phyloP scores from a whole-genome alignment of 2,888 invertebrate species.

The Diaprepes abbreviatus region DNA sequence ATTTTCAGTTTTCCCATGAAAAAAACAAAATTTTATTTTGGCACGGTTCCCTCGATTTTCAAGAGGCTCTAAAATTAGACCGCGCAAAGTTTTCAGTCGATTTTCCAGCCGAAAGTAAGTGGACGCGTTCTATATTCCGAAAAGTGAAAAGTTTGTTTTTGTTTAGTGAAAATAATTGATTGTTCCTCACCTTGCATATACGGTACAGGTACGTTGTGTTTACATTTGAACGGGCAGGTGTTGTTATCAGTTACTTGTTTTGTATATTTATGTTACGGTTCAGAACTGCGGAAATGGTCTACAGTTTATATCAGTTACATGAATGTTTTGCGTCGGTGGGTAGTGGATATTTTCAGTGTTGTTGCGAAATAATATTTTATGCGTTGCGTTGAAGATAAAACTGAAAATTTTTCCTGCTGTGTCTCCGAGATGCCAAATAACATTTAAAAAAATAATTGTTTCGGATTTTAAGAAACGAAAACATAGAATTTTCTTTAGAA shows the following conservation, averaged over 20 bases:
- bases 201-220: conserved; percentile 24
- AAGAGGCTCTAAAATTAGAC: conserved; percentile 55
- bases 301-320: background rate
- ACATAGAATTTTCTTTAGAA: too few relatives aligned
- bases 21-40: conserved; percentile 36
- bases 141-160: conserved; percentile 42
- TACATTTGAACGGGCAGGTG: background rate
- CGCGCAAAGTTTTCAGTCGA: conserved; percentile 42
- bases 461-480: too few relatives aligned
- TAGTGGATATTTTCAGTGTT: conserved; percentile 7
- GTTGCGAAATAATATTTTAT: background rate
- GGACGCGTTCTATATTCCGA: conserved; percentile 33
- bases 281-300: background rate
- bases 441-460: too few relatives aligned
- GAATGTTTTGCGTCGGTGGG: conserved; percentile 1
- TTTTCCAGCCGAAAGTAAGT: conserved; percentile 41
- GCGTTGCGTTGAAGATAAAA: too few relatives aligned
- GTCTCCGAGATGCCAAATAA: too few relatives aligned
- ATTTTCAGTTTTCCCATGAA: conserved; percentile 1
- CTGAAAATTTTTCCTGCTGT: too few relatives aligned
- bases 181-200: conserved; percentile 18
- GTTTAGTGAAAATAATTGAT: conserved; percentile 34
- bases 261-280: too few relatives aligned
- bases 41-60: conserved; percentile 40
- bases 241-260: background rate